Conservation (phyloP, 2,113 vertebrate genomes). For the Vicugna pacos region DNA sequence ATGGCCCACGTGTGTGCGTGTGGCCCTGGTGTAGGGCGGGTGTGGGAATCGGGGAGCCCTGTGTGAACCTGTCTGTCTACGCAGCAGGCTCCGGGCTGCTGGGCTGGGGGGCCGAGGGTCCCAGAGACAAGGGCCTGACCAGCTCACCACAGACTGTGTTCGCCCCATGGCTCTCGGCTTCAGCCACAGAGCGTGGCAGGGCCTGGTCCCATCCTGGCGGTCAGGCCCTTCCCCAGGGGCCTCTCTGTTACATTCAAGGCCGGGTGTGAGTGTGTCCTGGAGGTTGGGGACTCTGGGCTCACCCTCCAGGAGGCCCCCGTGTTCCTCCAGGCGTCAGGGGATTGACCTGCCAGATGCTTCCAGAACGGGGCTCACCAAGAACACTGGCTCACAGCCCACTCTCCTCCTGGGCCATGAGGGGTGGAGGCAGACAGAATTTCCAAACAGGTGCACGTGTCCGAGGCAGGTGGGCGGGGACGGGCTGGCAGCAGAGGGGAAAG, state of each 20-base stretch:
- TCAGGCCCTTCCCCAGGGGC: background rate
- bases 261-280: too few species aligned
- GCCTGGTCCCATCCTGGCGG: accelerated
- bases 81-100: background rate
- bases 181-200: background rate
- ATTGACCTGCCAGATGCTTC: background rate
- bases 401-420: background rate
- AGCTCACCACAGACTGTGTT: too few species aligned
- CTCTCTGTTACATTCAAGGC: background rate
- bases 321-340: background rate
- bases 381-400: background rate
- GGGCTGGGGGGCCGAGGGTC: background rate
- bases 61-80: background rate
- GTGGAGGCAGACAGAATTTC: background rate
- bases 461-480: background rate
- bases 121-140: background rate
- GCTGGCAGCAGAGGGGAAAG: background rate
- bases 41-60: background rate
- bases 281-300: background rate
- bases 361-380: too few species aligned
- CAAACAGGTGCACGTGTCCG: accelerated
- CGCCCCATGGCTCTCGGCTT: background rate
- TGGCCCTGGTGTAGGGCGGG: background rate
- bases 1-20: too few species aligned
- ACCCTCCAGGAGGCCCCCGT: background rate